These are phyloP conservation scores for Drosophila funebris DNA, from an alignment of 1,140 invertebrate genomes.

Conservation along the genomic window DNA sequence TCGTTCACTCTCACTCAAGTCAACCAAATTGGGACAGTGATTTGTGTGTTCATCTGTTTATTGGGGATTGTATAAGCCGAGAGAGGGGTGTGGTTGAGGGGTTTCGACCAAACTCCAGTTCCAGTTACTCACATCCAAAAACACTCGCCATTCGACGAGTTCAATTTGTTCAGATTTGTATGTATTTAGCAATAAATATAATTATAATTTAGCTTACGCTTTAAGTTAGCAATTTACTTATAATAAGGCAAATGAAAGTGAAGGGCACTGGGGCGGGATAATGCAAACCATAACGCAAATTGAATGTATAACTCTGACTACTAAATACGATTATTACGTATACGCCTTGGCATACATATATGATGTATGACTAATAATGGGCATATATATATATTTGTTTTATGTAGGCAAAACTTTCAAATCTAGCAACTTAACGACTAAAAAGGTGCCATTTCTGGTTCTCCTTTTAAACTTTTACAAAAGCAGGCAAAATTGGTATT, in stretches of 20 bases:
- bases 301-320: constrained; percentile 33
- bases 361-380: background rate
- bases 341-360: background rate
- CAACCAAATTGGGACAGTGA: constrained; percentile 59
- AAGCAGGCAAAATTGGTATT: constrained; percentile 72
- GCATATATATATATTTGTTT: constrained; percentile 60
- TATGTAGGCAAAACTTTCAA: constrained; percentile 59
- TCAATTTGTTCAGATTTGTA: constrained; percentile 30
- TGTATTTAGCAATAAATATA: constrained; percentile 59
- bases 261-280: constrained; percentile 70
- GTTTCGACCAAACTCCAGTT: constrained; percentile 1
- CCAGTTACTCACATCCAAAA: constrained; percentile 32
- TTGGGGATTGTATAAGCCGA: background rate
- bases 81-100: constrained; percentile 1
- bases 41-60: background rate
- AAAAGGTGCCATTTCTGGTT: constrained; percentile 22
- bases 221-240: constrained; percentile 67
- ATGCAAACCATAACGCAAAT: constrained; percentile 58
- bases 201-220: constrained; percentile 69
- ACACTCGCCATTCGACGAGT: constrained; percentile 38
- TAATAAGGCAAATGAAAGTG: constrained; percentile 79
- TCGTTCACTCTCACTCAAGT: constrained; percentile 31
- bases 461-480: constrained; percentile 51
- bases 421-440: constrained; percentile 68
- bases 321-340: constrained; percentile 14